Percentiles rank a stretch among this genome's conserved stretches.
Evolutionary conservation across 2,888 invertebrate species (phyloP).

Genomic region (Asteroscopus sphinx): DNA sequence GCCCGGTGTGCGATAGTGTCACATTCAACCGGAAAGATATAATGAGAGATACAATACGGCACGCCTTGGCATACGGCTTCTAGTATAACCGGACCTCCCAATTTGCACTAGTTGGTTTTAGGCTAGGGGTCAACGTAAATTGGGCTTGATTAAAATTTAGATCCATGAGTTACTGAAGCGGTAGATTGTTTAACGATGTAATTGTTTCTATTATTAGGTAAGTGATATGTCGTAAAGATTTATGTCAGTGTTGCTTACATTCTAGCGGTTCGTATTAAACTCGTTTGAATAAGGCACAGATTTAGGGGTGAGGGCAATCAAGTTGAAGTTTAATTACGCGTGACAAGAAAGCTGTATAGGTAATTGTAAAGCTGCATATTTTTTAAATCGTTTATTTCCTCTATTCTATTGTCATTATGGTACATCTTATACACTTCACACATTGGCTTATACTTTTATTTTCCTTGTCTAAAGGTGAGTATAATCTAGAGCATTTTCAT

Average conservation of each 20-base stretch:
- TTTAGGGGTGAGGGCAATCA: constrained; percentile 26
- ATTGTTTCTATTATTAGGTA: constrained; percentile 56
- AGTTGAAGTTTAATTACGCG: constrained; percentile 1
- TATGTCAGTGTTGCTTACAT: constrained; percentile 32
- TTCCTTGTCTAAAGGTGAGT: no score
- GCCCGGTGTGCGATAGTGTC: constrained; percentile 64
- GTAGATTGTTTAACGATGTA: constrained; percentile 59
- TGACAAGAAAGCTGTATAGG: not conserved
- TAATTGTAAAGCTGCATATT: not conserved
- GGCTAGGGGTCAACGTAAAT: constrained; percentile 34
- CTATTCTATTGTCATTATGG: no score
- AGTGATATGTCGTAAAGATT: constrained; percentile 50
- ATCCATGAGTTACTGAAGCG: constrained; percentile 49
- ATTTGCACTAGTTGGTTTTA: not conserved
- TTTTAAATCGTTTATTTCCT: not conserved
- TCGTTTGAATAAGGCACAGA: constrained; percentile 31
- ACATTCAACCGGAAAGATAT: constrained; percentile 74
- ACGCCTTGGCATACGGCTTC: constrained; percentile 65
- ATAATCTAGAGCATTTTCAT: no score
- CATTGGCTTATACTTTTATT: no score
- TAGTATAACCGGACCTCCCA: constrained; percentile 53
- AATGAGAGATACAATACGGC: constrained; percentile 73
- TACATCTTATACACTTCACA: no score
- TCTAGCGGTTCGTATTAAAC: constrained; percentile 17
- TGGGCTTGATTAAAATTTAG: constrained; percentile 51